Evolutionary conservation across 1,140 invertebrate genomes (phyloP), one percentile per base, ranked within the genome.

Genomic region (Arctopsyche grandis): DNA sequence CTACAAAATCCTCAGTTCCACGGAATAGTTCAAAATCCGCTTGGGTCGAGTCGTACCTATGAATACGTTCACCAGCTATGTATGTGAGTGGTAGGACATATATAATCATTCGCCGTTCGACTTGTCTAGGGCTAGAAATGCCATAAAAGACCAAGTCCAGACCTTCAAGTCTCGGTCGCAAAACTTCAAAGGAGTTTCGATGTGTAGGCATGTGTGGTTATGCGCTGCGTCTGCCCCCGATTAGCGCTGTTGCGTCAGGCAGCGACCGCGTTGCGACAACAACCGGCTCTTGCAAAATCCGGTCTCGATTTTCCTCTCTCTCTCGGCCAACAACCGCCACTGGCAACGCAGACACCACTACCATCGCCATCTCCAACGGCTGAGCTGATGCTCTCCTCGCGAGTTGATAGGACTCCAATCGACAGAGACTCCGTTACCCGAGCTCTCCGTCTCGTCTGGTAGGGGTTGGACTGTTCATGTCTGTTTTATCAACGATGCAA

Each of bases 281-380:
- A 76, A 76, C 74, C 74, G 74, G 74, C 74, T 76, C 74, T 76
- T 76, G 74, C 74, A 63, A 76, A 76, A 76, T 66, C 74, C 29
- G 74, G 74, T 76, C 74, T 63, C 74, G 74, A 63, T 76, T 76
- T 76, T 76, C 74, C 74, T 76, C 74, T 76, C 74, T 76, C 74
- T 44, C 29, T 60, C 43, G 19, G 29, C 69, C n/a, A 16, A 22
- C 69, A 29, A 44, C 24, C 29, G 24, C 24, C 24, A 16, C 69
- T 26, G 22, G 24, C 69, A 26, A 14, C 38, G 14, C 22, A 26
- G 38, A 10, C 69, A 44, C 69, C 48, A 52, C 48, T 10, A 52
- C 16, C 10, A 16, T 52, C 48, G 10, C 10, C 26, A 19, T 29
- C 26, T 14, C 0, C 16, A 70, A 24, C 63, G 29, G 21, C 21